These are phyloP conservation scores for Dicycla oo DNA, from an alignment of 2,888 invertebrate species.

Conservation along the genomic window DNA sequence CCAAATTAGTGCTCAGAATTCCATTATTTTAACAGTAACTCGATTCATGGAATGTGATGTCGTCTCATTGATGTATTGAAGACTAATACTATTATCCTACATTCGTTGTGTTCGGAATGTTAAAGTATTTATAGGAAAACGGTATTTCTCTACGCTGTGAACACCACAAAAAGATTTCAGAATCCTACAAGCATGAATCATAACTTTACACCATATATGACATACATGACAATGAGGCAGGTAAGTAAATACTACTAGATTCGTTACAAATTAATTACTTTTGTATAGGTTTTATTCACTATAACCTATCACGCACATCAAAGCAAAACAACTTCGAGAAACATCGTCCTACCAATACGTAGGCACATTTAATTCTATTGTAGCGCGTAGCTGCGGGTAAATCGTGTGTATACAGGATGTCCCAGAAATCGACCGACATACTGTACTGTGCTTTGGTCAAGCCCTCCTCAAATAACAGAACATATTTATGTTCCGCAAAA, in stretches of 20 bases:
- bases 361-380: slow-evolving; percentile 50
- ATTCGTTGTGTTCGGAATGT: background rate
- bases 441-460: too few species aligned
- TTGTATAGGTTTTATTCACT: background rate
- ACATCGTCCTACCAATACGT: background rate
- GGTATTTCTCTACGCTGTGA: background rate
- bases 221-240: background rate
- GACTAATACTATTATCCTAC: background rate
- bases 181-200: background rate
- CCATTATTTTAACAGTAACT: slow-evolving; percentile 29
- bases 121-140: background rate
- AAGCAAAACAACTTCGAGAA: slow-evolving; percentile 33
- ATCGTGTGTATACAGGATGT: background rate
- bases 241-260: background rate
- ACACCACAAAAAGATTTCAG: background rate
- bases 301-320: background rate
- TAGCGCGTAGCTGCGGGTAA: slow-evolving; percentile 27
- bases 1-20: slow-evolving; percentile 9
- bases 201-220: too few species aligned
- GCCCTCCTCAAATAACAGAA: too few species aligned
- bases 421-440: too few species aligned
- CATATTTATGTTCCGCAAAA: too few species aligned
- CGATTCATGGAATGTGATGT: slow-evolving; percentile 25
- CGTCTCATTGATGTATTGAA: slow-evolving; percentile 9
- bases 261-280: background rate